Evolutionary conservation across 2,797 vertebrate genomes (phyloP).

Genomic region (Natrix natrix): DNA sequence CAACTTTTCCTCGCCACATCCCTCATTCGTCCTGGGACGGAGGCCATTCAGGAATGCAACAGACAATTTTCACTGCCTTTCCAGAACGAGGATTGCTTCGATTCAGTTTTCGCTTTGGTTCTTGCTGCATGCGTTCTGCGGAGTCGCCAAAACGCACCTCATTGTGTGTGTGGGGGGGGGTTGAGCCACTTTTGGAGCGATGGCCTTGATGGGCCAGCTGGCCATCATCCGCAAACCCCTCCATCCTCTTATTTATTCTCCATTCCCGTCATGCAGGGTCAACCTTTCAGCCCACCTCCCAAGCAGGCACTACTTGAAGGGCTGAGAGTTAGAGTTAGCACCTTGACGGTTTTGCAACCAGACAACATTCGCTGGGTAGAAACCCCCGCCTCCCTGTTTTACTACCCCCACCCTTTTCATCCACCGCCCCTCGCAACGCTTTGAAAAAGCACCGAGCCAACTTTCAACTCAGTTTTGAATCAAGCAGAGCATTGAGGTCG

Average conservation of each 20-base stretch:
- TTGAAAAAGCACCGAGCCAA: neutral
- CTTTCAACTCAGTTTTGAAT: neutral
- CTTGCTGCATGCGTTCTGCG: neutral
- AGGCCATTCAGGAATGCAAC: neutral
- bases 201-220: constrained; percentile 30
- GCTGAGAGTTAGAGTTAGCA: neutral
- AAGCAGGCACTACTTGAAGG: neutral
- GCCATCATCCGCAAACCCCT: constrained; percentile 52
- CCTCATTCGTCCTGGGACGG: neutral
- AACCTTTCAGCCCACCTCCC: neutral
- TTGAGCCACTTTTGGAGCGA: constrained; percentile 19
- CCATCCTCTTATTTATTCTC: constrained; percentile 62
- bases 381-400: neutral
- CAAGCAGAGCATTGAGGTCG: neutral
- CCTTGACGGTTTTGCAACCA: neutral
- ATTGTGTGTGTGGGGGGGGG: too few species aligned
- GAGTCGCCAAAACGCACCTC: neutral
- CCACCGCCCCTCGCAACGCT: neutral
- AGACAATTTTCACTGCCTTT: neutral
- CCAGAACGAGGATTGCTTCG: neutral
- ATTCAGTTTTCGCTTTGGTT: neutral
- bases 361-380: neutral
- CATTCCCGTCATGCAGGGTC: neutral
- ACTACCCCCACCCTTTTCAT: too few species aligned
- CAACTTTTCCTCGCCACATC: neutral